Conservation (phyloP, 2,797 vertebrate genomes). For the Balearica regulorum region DNA sequence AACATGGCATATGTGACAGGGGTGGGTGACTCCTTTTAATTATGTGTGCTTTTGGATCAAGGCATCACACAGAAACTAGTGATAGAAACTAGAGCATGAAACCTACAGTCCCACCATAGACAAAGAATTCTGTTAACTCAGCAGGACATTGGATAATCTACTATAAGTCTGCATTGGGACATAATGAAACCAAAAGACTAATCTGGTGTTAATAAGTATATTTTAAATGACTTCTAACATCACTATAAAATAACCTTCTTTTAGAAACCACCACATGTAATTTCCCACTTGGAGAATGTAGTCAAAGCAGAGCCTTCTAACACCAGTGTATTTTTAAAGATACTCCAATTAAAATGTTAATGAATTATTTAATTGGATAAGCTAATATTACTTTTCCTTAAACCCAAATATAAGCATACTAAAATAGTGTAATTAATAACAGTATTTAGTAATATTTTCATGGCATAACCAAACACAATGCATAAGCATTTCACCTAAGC, state of each 20-base stretch:
- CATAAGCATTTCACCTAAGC: neutral
- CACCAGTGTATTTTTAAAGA: neutral
- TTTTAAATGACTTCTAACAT: neutral
- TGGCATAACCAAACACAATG: neutral
- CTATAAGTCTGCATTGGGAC: neutral
- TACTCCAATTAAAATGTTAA: neutral
- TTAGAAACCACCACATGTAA: neutral
- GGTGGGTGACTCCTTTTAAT: slow-evolving; percentile 53
- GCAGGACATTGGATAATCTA: neutral
- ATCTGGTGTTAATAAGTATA: neutral
- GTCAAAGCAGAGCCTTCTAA: neutral
- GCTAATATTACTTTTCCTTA: neutral
- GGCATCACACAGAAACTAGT: neutral
- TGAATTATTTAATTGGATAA: neutral
- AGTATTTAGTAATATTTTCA: neutral
- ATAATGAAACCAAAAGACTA: neutral
- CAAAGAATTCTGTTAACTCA: neutral
- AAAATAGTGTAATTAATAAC: neutral
- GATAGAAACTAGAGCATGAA: slow-evolving; percentile 8
- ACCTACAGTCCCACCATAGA: neutral
- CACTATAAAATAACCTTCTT: neutral
- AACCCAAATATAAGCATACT: neutral
- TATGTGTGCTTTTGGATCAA: slow-evolving; percentile 45
- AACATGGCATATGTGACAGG: slow-evolving; percentile 25
- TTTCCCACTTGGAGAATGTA: neutral